Evolutionary conservation across 2,797 vertebrate genomes (phyloP).

Genomic region (Enoplosus armatus): DNA sequence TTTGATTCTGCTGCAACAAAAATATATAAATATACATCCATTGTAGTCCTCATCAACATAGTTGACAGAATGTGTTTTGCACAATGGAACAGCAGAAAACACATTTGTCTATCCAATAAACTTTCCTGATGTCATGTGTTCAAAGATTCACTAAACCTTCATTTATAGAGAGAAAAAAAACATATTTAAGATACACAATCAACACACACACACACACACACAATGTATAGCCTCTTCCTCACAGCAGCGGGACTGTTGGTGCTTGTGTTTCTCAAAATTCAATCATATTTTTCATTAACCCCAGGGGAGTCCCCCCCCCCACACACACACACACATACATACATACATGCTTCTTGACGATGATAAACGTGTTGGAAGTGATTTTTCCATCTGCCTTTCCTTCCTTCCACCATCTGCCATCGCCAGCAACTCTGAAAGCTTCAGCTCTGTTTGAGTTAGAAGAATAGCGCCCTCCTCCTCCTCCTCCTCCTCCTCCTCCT

Average conservation of each 20-base stretch:
- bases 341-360: constrained; percentile 45
- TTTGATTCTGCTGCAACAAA: neutral
- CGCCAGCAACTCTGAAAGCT: constrained; percentile 60
- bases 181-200: neutral
- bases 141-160: neutral
- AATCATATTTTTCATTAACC: constrained; percentile 65
- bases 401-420: constrained; percentile 73
- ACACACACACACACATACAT: constrained; percentile 10
- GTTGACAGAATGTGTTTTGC: neutral
- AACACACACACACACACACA: neutral
- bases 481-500: constrained; percentile 32
- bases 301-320: constrained; percentile 30
- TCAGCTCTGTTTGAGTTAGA: constrained; percentile 44
- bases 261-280: constrained; percentile 45
- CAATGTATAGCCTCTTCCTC: neutral
- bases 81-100: neutral
- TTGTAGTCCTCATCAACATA: neutral
- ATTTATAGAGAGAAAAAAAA: constrained; percentile 1
- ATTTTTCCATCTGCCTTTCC: constrained; percentile 79
- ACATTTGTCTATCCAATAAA: neutral
- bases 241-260: constrained; percentile 11
- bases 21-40: too few relatives aligned
- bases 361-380: constrained; percentile 75
- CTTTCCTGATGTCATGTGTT: neutral
- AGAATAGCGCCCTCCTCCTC: constrained; percentile 43